Percentiles rank a stretch among this genome's conserved stretches.
phyloP scores from a whole-genome alignment of 2,797 vertebrate genomes.

The Gymnoscopelus microlampas region DNA sequence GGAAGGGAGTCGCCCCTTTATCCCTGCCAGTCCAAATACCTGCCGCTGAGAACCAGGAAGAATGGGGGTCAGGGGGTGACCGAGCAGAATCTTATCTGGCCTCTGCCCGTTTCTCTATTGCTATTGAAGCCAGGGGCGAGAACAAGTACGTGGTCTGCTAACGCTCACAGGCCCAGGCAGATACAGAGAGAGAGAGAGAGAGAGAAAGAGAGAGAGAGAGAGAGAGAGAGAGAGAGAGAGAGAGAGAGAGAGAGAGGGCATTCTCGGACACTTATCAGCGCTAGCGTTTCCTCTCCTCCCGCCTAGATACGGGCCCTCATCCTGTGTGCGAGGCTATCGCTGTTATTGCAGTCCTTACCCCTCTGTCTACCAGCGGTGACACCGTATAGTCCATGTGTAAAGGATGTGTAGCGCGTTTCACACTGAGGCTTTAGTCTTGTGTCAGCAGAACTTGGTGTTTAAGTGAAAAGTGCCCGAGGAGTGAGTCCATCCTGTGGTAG shows the following conservation, averaged over 20 bases:
- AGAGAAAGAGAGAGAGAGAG: slow-evolving; percentile 20
- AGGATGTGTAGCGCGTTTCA: too few relatives aligned
- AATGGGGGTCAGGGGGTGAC: slow-evolving; percentile 66
- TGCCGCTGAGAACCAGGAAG: slow-evolving; percentile 79
- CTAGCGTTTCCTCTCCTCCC: slow-evolving; percentile 65
- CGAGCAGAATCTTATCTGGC: slow-evolving; percentile 74
- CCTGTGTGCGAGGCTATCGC: slow-evolving; percentile 74
- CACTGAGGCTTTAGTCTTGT: too few relatives aligned
- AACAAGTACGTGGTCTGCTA: slow-evolving; percentile 45
- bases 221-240: slow-evolving; percentile 26
- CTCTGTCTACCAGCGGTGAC: slow-evolving; percentile 61
- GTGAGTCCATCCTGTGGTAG: too few relatives aligned
- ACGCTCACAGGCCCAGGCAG: slow-evolving; percentile 44
- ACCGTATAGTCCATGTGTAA: slow-evolving; percentile 44
- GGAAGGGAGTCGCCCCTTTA: slow-evolving; percentile 68
- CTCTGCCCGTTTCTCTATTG: slow-evolving; percentile 58
- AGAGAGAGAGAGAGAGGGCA: slow-evolving; percentile 37
- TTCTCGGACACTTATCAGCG: slow-evolving; percentile 77
- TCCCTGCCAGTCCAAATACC: slow-evolving; percentile 78
- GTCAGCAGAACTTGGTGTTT: too few relatives aligned
- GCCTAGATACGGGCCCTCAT: slow-evolving; percentile 72
- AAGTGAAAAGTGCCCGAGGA: too few relatives aligned
- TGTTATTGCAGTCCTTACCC: slow-evolving; percentile 78
- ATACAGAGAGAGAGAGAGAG: slow-evolving; percentile 24
- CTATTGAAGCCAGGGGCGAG: slow-evolving; percentile 54